A percentile compares a stretch with the other conserved stretches of the same genome.
These are phyloP conservation scores for Alcis repandata DNA, from an alignment of 2,888 invertebrate genomes.

Conservation along the genomic window DNA sequence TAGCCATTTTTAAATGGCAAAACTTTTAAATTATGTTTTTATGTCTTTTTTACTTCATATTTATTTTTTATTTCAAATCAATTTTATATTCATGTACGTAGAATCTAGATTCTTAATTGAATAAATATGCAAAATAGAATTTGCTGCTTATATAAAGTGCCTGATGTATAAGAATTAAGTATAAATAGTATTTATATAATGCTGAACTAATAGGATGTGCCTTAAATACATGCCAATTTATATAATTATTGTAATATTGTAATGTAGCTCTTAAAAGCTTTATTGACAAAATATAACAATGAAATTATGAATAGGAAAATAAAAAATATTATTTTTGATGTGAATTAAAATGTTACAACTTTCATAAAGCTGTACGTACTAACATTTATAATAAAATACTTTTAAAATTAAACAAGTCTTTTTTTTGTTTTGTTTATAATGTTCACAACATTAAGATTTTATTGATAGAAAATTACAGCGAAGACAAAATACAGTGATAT, in stretches of 20 bases:
- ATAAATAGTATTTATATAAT: constrained; percentile 23
- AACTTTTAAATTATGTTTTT: not conserved
- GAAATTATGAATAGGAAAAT: constrained; percentile 43
- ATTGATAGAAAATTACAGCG: not conserved
- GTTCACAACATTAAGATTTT: not conserved
- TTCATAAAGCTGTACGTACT: constrained; percentile 76
- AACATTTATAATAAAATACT: constrained; percentile 61
- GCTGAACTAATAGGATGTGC: constrained; percentile 56
- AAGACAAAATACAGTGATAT: not conserved
- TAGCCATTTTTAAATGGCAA: not conserved
- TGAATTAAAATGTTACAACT: constrained; percentile 66
- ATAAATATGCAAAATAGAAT: not conserved
- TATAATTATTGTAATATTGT: constrained; percentile 33
- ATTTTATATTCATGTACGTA: constrained; percentile 2
- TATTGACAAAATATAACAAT: constrained; percentile 51
- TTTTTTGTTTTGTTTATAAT: not conserved
- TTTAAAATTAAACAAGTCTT: constrained; percentile 22
- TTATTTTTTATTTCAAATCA: not conserved
- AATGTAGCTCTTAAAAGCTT: constrained; percentile 40
- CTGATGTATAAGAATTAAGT: constrained; percentile 29
- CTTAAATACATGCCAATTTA: constrained; percentile 59
- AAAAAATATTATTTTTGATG: constrained; percentile 66
- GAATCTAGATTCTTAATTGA: not conserved
- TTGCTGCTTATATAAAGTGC: constrained; percentile 24
- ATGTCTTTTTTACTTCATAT: constrained; percentile 6